phyloP scores from a whole-genome alignment of 2,113 vertebrate species.

The Brachypodius melanocephalos region DNA sequence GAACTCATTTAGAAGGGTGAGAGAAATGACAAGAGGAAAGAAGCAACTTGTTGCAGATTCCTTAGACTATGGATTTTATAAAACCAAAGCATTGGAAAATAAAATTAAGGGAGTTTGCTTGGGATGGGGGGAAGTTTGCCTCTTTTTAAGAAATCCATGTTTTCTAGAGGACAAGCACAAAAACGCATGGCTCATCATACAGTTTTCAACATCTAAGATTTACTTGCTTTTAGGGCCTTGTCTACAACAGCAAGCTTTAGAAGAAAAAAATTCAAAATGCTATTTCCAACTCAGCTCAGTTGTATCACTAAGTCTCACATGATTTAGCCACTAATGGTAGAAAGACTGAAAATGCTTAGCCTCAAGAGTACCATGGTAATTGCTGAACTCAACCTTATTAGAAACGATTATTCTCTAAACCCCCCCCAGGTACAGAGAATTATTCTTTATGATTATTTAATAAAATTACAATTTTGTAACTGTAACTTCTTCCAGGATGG shows the following conservation, averaged over 20 bases:
- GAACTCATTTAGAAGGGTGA: background rate
- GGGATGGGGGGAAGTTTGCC: background rate
- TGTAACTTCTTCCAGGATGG: background rate
- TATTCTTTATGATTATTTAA: slow-evolving; percentile 35
- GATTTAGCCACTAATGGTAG: background rate
- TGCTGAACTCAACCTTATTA: background rate
- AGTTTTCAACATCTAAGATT: background rate
- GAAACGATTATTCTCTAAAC: background rate
- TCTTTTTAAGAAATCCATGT: background rate
- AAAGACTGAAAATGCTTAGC: background rate
- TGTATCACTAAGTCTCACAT: background rate
- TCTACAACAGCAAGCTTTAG: background rate
- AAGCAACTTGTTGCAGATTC: background rate
- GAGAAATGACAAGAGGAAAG: background rate
- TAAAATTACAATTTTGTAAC: slow-evolving; percentile 5
- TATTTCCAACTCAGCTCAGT: background rate
- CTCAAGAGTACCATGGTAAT: background rate
- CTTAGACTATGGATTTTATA: background rate
- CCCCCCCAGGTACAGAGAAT: background rate
- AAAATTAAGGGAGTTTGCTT: background rate
- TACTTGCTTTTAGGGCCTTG: background rate
- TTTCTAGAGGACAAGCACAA: background rate
- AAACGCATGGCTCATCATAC: background rate
- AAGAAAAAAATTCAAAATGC: background rate
- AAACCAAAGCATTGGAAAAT: background rate